Evolutionary conservation across 1,140 invertebrate species (phyloP), one percentile per base, ranked within the genome.

Genomic region (Trichonephila clavata): DNA sequence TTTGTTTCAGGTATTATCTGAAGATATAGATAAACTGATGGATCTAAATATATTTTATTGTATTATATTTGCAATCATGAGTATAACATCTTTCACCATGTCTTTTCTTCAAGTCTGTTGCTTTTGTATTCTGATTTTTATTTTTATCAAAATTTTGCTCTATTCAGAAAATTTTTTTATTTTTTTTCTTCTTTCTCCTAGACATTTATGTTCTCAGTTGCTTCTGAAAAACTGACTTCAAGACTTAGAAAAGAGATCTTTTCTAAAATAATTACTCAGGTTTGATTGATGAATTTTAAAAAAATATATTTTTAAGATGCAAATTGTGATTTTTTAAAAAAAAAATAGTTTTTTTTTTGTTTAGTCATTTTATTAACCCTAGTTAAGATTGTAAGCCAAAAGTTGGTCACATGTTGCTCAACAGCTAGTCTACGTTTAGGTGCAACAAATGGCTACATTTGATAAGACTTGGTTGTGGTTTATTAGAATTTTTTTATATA

Each of bases 1-100:
- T 71, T 97, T 7, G 98, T 98, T 95, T 97, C 98, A 2, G 96
- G 99, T 10, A 95, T 98, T 8, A 98, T 99, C 94, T 98, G 98
- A 81, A 97, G 98, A 95, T 97, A 98, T 94, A 97, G 98, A 93
- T 97, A 97, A 43, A 97, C 98, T 80, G 97, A 97, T 1, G n/a
- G 18, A 87, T 32, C 59, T 63, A 16, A 14, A 18, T 87, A n/a
- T 2, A 20, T 81, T 39, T 81, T 97, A 97, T 57, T 97, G 97
- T 1, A 95, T 97, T 18, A 96, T 97, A 88, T 97, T 98, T 95
- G 95, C 97, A 18, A 95, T 96, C 1, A 95, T 97, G n/a, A 97
- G 97, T 0, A 95, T 97, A 87, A 95, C 97, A 57, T 96, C 97
- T 39, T 97, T 97, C 92, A 94, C 97, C 5, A 95, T 97, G 8